A percentile compares a stretch with the other conserved stretches of the same genome.
Conservation (phyloP, 92 coral and sea anemone species). For the Epizoanthus scotinus region DNA sequence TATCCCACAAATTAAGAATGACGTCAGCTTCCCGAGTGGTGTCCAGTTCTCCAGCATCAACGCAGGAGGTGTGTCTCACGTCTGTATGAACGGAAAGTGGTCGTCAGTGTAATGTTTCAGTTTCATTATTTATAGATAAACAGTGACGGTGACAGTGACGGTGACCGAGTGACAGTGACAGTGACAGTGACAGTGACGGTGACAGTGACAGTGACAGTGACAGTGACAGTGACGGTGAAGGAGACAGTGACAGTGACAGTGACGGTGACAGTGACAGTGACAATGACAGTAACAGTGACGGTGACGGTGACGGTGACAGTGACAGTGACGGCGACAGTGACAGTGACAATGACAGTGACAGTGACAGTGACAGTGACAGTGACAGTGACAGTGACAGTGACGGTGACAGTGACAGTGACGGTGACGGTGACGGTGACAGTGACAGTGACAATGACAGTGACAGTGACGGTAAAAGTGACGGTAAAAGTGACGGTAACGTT, state of each 20-base stretch:
- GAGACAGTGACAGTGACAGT: not conserved
- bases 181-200: constrained; percentile 1
- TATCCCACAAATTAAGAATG: constrained; percentile 57
- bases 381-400: not conserved
- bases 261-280: not conserved
- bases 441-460: not conserved
- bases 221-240: no score
- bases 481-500: no score
- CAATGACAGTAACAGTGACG: not conserved
- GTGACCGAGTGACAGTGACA: not conserved
- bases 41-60: constrained; percentile 72
- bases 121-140: no score
- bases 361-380: not conserved
- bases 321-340: no score
- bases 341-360: not conserved
- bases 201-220: not conserved
- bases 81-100: no score
- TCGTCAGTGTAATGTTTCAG: no score
- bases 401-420: not conserved
- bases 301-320: not conserved
- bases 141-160: not conserved
- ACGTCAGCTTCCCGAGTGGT: constrained; percentile 54
- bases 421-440: no score
- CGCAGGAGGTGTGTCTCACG: constrained; percentile 47
- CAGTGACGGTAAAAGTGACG: no score